Evolutionary conservation across 2,797 vertebrate genomes (phyloP), one percentile per base, ranked within the genome.

Genomic region (Dromococcyx pavoninus): DNA sequence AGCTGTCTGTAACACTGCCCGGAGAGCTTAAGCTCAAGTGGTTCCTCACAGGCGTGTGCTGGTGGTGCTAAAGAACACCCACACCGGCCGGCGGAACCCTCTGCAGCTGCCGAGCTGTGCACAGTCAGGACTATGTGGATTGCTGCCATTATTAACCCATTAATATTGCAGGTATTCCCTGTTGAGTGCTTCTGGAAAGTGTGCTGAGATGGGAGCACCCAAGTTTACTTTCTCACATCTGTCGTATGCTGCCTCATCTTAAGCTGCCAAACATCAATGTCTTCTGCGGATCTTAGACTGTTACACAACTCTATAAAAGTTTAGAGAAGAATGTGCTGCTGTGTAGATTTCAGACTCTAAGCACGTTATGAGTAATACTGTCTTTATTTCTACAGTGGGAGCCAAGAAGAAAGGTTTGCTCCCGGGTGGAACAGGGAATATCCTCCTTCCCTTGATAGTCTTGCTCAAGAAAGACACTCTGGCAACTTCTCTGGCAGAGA

Each of bases 361-460:
- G 98, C 98, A 98, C 97, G 97, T 98, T 98, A 98, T 98, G 96
- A 98, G 97, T 98, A 98, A 98, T 97, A 97, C 97, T 98, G 97
- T 98, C 97, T 98, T 98, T 98, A 98, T 98, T 98, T 98, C 98
- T 98, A 92, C 98, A 99, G 99, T 98, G 99, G 98, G 96, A 98
- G 99, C 98, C 99, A 98, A 98, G 99, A 99, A 98, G 98, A 98
- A 97, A 98, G 98, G 97, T 98, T 98, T 98, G 97, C 98, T 98
- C 98, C 98, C 97, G 97, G 97, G 97, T 98, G 98, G 98, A 98
- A 98, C 98, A 98, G 98, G 98, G 98, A 99, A 95, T 99, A 99
- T 98, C 99, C 99, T 98, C 98, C 98, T 94, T 98, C 98, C 97
- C 98, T 98, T 98, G 98, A 99, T 98, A 98, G 98, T 97, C 98